Evolutionary conservation across 2,888 invertebrate genomes (phyloP).

Genomic region (Leptarthrus brevirostris): DNA sequence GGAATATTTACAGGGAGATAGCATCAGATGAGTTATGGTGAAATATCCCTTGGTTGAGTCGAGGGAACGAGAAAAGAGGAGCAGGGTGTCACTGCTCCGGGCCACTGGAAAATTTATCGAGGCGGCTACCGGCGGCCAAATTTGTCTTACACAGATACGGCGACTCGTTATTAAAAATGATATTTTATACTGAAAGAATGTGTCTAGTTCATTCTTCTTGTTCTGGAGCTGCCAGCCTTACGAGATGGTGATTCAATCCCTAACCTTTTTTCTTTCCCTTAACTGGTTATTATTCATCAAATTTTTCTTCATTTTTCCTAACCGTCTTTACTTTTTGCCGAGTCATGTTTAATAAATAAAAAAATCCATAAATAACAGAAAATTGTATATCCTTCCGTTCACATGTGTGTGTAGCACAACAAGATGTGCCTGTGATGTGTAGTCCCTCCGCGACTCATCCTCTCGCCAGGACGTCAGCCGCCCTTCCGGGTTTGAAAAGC

Average conservation of each 20-base stretch:
- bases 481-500: not conserved
- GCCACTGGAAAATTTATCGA: constrained; percentile 7
- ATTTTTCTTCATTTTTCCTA: not conserved
- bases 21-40: constrained; percentile 44
- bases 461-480: not conserved
- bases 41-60: constrained; percentile 20
- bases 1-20: constrained; percentile 53
- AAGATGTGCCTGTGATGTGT: not conserved
- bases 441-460: too few species aligned
- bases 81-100: not conserved
- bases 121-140: constrained; percentile 27
- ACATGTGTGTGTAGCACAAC: not conserved
- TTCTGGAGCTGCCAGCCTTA: too few species aligned
- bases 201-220: constrained; percentile 4
- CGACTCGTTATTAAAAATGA: constrained; percentile 53
- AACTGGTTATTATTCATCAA: not conserved
- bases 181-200: constrained; percentile 49
- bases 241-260: not conserved
- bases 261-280: not conserved
- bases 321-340: constrained; percentile 44
- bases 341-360: constrained; percentile 52
- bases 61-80: not conserved
- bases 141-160: constrained; percentile 50
- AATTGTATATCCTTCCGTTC: constrained; percentile 34
- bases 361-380: constrained; percentile 52